Evolutionary conservation across 2,113 vertebrate genomes (phyloP), one percentile per base, ranked within the genome.

Genomic region (Rissa tridactyla): DNA sequence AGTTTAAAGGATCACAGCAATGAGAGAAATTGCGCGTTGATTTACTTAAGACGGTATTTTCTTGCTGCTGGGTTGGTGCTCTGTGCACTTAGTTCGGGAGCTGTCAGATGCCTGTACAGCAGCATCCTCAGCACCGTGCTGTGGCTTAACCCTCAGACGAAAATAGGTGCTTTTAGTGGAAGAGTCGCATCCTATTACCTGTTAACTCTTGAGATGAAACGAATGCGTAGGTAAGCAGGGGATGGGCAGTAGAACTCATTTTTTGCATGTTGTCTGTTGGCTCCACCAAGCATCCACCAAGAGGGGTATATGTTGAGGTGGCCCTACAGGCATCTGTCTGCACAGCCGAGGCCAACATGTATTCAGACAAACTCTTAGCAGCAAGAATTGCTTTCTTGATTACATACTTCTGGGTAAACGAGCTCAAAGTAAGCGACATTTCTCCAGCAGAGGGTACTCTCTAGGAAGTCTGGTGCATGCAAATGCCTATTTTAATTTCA

Each of bases 161-260:
- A 83, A 60, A 29, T 5, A 36, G 61, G 18, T 69, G 29, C 30
- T 40, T 51, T 70, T 83, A 73, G 76, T 46, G 62, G 71, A 69
- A 57, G 51, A 87, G 55, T 89, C 6, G 6, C 38, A 8, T 57
- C 22, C 29, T 40, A 2, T 60, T 72, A 17, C 57, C 49, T 30
- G 9, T 72, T 68, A 46, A 36, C 25, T 86, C 82, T n/a, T 58
- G 55, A 81, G 57, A 15, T 69, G 10, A 78, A 82, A 70, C 1
- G 3, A 73, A 66, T 85, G 52, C 30, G 8, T 27, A 38, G 42
- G 21, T 61, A 32, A 76, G 36, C 6, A 46, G 34, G 16, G 19
- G 38, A 46, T 27, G 36, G 22, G 22, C 5, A 6, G 32, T 0
- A 0, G 47, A 72, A 26, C 40, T 52, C 0, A 0, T 23, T n/a